Base-by-base conservation (phyloP, 2,797 vertebrate species). In the Selene dorsalis region DNA sequence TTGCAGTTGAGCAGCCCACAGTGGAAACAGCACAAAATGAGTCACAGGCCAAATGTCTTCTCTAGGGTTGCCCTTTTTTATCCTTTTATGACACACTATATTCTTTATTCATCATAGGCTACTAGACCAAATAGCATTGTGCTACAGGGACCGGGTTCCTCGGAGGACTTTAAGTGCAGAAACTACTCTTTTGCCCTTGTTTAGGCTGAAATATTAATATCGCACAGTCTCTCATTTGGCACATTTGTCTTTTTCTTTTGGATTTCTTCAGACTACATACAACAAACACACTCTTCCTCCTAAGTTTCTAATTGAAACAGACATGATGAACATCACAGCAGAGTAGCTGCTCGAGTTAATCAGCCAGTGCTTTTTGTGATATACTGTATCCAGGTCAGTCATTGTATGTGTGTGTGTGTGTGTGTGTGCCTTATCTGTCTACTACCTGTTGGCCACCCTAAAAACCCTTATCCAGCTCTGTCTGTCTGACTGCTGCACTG, bases 361-460 rank as follows among this genome's bases (percentile, higher is more conserved):
- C 58, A 76, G 64, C 59, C 35, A 28, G 20, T 73, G 52, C 16
- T 56, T 70, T 69, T 48, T 59, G 11, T 84, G 88, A 89, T 87
- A 86, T 38, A 45, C 43, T 18, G 16, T 18, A 89, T 90, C 56
- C 73, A 85, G 88, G 89, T 84, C 86, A 87, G 68, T 47, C 22
- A 32, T 17, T 71, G 30, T 38, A 14, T 26, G 30, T 47, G 68
- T 38, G n/a, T 26, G 30, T 47, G 68, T 64, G 64, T 66, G 30
- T 71, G 28, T 35, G 30, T 26, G 4, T 16, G 72, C n/a, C 48
- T 78, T 86, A 77, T 86, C 63, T 63, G 64, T 64, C 43, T 69
- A 32, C 69, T 87, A 85, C 84, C 80, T 86, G 63, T 87, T 81
- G 75, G 66, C 55, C 73, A 69, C 35, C 60, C 41, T 76, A 16